phyloP scores from a whole-genome alignment of 2,113 vertebrate genomes.

The Oreochromis aureus region DNA sequence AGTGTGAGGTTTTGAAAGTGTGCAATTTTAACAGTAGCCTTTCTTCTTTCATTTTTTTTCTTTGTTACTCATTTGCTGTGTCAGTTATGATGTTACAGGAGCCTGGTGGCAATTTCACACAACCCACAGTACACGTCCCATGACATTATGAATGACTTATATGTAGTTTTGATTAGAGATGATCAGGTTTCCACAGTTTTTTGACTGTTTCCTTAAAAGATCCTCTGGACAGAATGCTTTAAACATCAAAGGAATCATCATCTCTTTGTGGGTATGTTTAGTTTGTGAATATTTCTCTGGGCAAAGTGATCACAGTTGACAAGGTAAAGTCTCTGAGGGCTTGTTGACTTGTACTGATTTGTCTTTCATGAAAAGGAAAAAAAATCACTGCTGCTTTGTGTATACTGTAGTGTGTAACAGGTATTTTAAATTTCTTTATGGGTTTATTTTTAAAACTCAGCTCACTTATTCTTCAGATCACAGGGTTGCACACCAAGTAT shows the following conservation, averaged over 20 bases:
- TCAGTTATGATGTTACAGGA: neutral
- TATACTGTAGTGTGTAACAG: neutral
- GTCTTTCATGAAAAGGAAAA: neutral
- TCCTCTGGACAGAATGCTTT: neutral
- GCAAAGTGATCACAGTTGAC: neutral
- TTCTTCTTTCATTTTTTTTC: neutral
- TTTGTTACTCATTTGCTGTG: neutral
- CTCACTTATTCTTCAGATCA: neutral
- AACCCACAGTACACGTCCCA: neutral
- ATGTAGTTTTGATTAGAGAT: neutral
- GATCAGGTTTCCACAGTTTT: neutral
- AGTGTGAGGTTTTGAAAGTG: neutral
- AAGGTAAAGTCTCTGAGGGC: neutral
- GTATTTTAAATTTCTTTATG: neutral
- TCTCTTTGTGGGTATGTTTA: neutral
- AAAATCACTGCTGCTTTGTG: neutral
- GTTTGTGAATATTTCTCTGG: neutral
- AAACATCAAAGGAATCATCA: neutral
- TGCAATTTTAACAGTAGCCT: neutral
- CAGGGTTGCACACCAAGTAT: neutral
- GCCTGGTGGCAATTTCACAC: neutral
- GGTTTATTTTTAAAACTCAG: neutral
- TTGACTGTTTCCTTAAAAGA: neutral
- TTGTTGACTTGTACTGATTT: slow-evolving; percentile 5
- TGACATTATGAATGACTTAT: neutral